These are phyloP conservation scores for Myiagra hebetior DNA, from an alignment of 2,113 vertebrate species.

Conservation along the genomic window DNA sequence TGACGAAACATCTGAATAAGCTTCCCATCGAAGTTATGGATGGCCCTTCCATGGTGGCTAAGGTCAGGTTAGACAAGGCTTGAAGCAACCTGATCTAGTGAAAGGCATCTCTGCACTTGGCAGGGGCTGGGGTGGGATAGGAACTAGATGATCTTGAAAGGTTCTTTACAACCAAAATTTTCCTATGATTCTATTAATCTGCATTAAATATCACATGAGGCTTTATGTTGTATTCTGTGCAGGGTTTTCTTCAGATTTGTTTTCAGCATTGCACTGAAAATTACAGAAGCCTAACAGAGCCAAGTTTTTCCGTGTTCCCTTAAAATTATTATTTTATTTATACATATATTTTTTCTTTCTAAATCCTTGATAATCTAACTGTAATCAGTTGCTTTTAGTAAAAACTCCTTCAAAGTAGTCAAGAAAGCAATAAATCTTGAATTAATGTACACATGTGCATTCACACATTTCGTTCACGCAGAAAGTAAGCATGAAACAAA, in stretches of 20 bases:
- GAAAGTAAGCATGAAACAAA: neutral
- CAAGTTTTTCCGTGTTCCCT: neutral
- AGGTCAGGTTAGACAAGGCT: neutral
- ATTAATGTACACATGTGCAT: accelerated
- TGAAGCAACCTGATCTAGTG: neutral
- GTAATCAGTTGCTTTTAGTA: neutral
- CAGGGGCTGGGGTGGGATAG: accelerated
- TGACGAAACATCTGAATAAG: neutral
- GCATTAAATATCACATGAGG: neutral
- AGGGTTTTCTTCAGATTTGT: neutral
- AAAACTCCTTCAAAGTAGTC: neutral
- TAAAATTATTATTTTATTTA: neutral
- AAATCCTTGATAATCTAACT: neutral
- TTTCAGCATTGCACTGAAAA: neutral
- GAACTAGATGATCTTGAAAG: neutral
- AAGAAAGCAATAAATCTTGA: neutral
- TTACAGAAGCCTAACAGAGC: neutral
- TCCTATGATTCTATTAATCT: neutral
- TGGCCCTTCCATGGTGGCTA: neutral
- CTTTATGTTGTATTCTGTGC: neutral
- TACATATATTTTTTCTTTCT: neutral
- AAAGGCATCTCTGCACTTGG: neutral
- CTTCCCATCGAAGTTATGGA: neutral
- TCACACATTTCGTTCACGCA: neutral
- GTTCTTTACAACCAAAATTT: neutral